Evolutionary conservation across 1,140 invertebrate species (phyloP).

Genomic region (Maconellicoccus hirsutus): DNA sequence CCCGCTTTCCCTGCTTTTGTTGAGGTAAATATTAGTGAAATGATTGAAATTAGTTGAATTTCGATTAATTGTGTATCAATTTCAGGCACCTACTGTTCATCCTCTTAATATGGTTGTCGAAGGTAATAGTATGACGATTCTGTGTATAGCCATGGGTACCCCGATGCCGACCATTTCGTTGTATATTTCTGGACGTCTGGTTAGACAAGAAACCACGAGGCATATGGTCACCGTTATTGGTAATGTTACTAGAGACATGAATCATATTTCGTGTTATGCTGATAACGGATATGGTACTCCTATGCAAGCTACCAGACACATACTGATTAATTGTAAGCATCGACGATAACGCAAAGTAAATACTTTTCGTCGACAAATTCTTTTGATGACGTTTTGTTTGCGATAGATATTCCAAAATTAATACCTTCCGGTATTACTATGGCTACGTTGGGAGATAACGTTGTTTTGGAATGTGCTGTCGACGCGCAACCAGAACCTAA

Average conservation of each 20-base stretch:
- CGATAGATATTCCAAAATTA: slow-evolving; percentile 56
- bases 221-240: slow-evolving; percentile 70
- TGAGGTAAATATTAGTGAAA: slow-evolving; percentile 56
- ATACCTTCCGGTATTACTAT: slow-evolving; percentile 60
- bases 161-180: slow-evolving; percentile 69
- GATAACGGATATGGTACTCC: slow-evolving; percentile 74
- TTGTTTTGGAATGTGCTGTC: slow-evolving; percentile 59
- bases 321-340: slow-evolving; percentile 64
- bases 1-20: slow-evolving; percentile 72
- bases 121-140: slow-evolving; percentile 67
- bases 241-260: slow-evolving; percentile 68
- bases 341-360: too few relatives aligned
- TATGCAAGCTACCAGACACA: slow-evolving; percentile 61
- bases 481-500: slow-evolving; percentile 63
- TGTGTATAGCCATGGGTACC: slow-evolving; percentile 69
- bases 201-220: slow-evolving; percentile 58
- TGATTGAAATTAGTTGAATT: too few relatives aligned
- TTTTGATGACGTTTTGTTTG: not conserved
- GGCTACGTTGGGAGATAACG: slow-evolving; percentile 54
- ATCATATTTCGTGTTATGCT: slow-evolving; percentile 69
- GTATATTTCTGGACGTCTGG: slow-evolving; percentile 59
- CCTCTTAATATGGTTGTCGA: slow-evolving; percentile 67
- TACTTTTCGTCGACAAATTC: too few relatives aligned
- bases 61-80: slow-evolving; percentile 24
- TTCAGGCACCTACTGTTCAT: slow-evolving; percentile 63